phyloP scores from a whole-genome alignment of 2,797 vertebrate species.

The Lagorchestes hirsutus region DNA sequence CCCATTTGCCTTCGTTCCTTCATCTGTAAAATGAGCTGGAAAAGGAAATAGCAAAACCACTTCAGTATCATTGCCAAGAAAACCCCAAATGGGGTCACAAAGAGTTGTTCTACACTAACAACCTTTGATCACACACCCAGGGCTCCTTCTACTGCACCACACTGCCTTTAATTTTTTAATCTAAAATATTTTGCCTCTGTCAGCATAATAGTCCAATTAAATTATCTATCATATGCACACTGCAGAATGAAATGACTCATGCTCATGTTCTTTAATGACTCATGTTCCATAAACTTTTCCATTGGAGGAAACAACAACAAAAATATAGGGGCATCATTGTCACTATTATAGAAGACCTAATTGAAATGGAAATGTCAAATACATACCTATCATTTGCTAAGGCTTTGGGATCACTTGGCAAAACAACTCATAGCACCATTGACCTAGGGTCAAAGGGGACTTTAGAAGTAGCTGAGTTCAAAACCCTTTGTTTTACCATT shows the following conservation, averaged over 20 bases:
- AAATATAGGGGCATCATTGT: not conserved
- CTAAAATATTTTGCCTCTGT: not conserved
- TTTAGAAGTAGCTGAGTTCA: not conserved
- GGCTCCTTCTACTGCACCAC: not conserved
- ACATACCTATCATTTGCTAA: not conserved
- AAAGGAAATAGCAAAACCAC: not conserved
- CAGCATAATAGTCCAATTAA: not conserved
- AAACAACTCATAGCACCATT: not conserved
- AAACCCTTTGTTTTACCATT: not conserved
- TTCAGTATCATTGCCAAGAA: not conserved
- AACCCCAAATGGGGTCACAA: not conserved
- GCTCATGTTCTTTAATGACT: not conserved
- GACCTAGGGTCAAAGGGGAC: not conserved
- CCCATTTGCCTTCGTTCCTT: not conserved
- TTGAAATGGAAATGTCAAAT: not conserved
- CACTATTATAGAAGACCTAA: not conserved
- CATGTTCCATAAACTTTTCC: not conserved
- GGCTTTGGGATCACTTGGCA: not conserved
- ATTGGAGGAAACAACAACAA: not conserved
- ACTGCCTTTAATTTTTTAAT: not conserved
- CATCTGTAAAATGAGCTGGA: not conserved
- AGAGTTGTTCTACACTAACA: not conserved
- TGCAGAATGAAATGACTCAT: not conserved
- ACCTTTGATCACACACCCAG: not conserved
- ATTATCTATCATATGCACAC: not conserved